phyloP scores from a whole-genome alignment of 2,797 vertebrate genomes.

The Sparus aurata region DNA sequence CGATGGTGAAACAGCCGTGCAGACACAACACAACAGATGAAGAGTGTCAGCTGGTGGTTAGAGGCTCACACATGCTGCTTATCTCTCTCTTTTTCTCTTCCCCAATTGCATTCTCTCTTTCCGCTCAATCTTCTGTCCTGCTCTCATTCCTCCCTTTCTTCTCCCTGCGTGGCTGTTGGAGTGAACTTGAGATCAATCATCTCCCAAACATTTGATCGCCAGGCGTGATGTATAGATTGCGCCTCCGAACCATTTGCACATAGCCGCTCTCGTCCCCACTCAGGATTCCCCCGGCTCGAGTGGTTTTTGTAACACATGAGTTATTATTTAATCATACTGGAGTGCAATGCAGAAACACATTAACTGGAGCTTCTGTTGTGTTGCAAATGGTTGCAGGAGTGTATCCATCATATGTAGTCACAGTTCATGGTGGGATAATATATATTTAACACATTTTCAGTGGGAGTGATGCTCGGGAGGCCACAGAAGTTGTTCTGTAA shows the following conservation, averaged over 20 bases:
- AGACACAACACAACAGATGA: slow-evolving; percentile 84
- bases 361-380: slow-evolving; percentile 52
- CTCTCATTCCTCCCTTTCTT: slow-evolving; percentile 23
- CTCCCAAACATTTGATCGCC: slow-evolving; percentile 68
- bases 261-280: slow-evolving; percentile 39
- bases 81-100: slow-evolving; percentile 62
- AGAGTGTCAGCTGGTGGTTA: slow-evolving; percentile 83
- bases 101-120: slow-evolving; percentile 53
- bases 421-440: slow-evolving; percentile 38
- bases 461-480: slow-evolving; percentile 10
- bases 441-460: slow-evolving; percentile 42
- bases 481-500: slow-evolving; percentile 34
- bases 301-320: slow-evolving; percentile 49
- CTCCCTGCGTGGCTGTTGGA: slow-evolving; percentile 50
- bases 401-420: slow-evolving; percentile 36
- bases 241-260: slow-evolving; percentile 37
- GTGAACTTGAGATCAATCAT: slow-evolving; percentile 70
- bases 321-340: slow-evolving; percentile 64
- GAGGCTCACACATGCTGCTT: slow-evolving; percentile 79
- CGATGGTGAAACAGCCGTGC: slow-evolving; percentile 75
- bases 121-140: slow-evolving; percentile 52
- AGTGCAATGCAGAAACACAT: slow-evolving; percentile 44
- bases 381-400: slow-evolving; percentile 45
- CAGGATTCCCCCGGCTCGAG: slow-evolving; percentile 27
- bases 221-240: slow-evolving; percentile 33